A percentile compares a stretch with the other conserved stretches of the same genome.
Evolutionary conservation across 2,888 invertebrate species (phyloP).

Genomic region (Acleris emargana): DNA sequence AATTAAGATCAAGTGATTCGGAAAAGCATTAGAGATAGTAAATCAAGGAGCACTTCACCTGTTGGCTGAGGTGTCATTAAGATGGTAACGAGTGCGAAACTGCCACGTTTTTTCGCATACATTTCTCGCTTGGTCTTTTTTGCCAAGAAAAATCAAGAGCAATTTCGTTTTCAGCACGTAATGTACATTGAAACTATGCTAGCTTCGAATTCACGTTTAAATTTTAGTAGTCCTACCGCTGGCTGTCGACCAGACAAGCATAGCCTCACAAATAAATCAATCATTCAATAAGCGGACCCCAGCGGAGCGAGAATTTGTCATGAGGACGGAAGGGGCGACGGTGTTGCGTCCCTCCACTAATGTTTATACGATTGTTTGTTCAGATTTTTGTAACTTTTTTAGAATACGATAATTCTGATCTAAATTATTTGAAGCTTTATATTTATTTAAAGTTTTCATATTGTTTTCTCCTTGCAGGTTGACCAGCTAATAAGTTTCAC

Average conservation of each 20-base stretch:
- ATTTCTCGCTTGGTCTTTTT: conserved; percentile 4
- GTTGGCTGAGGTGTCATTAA: conserved; percentile 51
- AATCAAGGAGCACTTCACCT: conserved; percentile 75
- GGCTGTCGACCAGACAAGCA: conserved; percentile 48
- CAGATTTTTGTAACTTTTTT: neutral
- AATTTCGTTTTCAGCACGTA: neutral
- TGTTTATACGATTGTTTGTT: conserved; percentile 45
- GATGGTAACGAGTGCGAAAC: neutral
- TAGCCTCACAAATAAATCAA: conserved; percentile 70
- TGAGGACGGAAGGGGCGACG: conserved; percentile 39
- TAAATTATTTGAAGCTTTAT: neutral
- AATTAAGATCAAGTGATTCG: conserved; percentile 69
- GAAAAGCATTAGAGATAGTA: conserved; percentile 75
- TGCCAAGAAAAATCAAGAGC: neutral
- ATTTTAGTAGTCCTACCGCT: conserved; percentile 18
- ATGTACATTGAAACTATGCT: conserved; percentile 11
- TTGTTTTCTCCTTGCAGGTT: too few species aligned
- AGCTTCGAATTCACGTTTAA: neutral
- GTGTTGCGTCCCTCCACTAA: conserved; percentile 46
- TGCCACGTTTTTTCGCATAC: conserved; percentile 3
- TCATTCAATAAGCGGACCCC: conserved; percentile 73
- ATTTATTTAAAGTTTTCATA: too few species aligned
- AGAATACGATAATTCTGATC: neutral
- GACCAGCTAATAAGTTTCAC: too few species aligned
- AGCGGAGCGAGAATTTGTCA: conserved; percentile 68